Evolutionary conservation across 1,140 invertebrate species (phyloP), one percentile per base, ranked within the genome.

Genomic region (Drosophila sp.): DNA sequence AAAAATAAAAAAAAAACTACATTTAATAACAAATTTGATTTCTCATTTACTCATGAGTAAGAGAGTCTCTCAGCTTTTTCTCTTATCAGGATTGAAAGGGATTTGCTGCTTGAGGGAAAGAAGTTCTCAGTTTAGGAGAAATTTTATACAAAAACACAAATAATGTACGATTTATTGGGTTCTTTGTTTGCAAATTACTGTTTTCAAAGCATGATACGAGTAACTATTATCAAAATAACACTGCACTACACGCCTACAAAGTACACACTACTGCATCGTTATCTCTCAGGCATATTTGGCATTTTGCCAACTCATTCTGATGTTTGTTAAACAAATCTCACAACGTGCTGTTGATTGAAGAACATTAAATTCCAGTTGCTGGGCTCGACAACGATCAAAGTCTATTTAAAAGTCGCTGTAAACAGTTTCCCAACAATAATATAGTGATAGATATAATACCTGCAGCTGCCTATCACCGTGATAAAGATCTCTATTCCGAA

Each of bases 401-500:
- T 53, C 6, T 1, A 8, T 9, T 40, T 9, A 7, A 41, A 64
- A 29, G 21, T 63, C 13, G 21, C 1, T 5, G n/a, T 14, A 9
- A 16, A 9, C 16, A 9, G 7, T 16, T 16, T 18, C 25, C 0
- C 7, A 63, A 40, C 1, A 53, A 64, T 64, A n/a, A n/a, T n/a
- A n/a, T n/a, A n/a, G n/a, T n/a, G n/a, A n/a, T n/a, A n/a, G n/a
- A n/a, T n/a, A 90, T 94, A 7, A 93, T 97, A 38, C 94, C 95
- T 0, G 92, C 94, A 0, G 92, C 91, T 54, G 93, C 92, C 4
- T 90, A 95, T 7, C 95, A 96, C 75, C 91, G 90, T 14, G 93
- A 95, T 90, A 75, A 92, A 14, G 77, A 90, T 3, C 90, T 93
- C 57, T 95, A 92, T 77, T 93, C 93, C 0, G 90, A 95, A 34